Evolutionary conservation across 2,797 vertebrate species (phyloP).

Genomic region (Hydrophis major): DNA sequence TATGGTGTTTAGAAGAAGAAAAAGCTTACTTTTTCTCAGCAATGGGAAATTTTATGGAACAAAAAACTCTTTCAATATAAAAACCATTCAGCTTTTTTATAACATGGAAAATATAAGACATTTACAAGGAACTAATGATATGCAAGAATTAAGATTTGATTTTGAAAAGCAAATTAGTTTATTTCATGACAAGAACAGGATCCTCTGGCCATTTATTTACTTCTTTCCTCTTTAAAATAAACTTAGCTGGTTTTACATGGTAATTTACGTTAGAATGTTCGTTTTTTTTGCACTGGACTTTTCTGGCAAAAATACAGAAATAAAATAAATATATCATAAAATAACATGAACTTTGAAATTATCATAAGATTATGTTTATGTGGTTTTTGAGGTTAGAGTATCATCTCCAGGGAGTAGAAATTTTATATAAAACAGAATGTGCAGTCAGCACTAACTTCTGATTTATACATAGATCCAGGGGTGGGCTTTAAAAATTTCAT

Average conservation of each 20-base stretch:
- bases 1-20: constrained; percentile 52
- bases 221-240: background rate
- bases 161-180: background rate
- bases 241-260: background rate
- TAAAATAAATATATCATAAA: background rate
- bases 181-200: background rate
- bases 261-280: background rate
- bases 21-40: background rate
- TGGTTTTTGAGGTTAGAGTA: background rate
- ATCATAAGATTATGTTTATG: background rate
- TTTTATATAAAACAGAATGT: background rate
- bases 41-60: background rate
- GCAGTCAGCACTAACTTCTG: background rate
- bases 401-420: background rate
- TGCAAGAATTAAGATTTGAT: background rate
- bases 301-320: background rate
- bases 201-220: background rate
- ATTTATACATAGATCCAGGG: background rate
- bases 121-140: background rate
- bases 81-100: background rate
- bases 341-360: background rate
- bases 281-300: background rate
- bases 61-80: background rate
- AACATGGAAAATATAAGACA: background rate
- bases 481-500: too few species aligned